Evolutionary conservation across 30 jellyfish, hydroid and myxozoan species (phyloP), one percentile per base, ranked within the genome.

Genomic region (Hydractinia symbiolongicarpus): DNA sequence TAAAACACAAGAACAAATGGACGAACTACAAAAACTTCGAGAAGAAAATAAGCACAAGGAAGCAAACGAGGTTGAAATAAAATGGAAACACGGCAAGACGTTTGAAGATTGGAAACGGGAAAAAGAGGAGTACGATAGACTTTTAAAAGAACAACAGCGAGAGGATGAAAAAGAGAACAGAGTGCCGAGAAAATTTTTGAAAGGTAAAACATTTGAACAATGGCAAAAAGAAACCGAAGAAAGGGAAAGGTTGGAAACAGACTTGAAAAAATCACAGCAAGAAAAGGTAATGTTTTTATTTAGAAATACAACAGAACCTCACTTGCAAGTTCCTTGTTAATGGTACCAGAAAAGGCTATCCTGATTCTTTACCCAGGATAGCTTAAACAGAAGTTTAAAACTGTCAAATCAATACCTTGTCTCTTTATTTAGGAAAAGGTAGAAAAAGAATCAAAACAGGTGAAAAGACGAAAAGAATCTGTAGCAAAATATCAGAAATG

Each of bases 141-240:
- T 9, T 5, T 9, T 71, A 60, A 49, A 71, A 71, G 60, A 71
- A 20, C 80, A 71, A 71, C 44, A 71, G n/a, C 60, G 51, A 20
- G 17, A 71, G 1, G 80, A 71, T n/a, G 80, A 30, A 20, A 71
- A 71, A 20, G 80, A 71, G 51, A 71, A 71, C 16, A 30, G 51
- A 20, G 40, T 20, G 54, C 80, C 56, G n/a, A 30, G n/a, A 50
- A 49, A 71, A 50, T 20, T 14, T 30, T 71, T 71, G 66, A 71
- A 71, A 71, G 80, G 80, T 15, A 71, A 71, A 71, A 71, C 80
- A 7, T 71, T 71, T 71, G 80, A 71, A 71, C 61, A 71, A 20
- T 71, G 80, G 80, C 80, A 71, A 71, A 49, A 71, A 7, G 80
- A 71, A 71, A 71, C 15, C 11, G 80, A 11, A 53, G 80, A 20